A percentile compares a stretch with the other conserved stretches of the same genome.
Evolutionary conservation across 1,140 invertebrate species (phyloP).

Genomic region (Arion vulgaris): DNA sequence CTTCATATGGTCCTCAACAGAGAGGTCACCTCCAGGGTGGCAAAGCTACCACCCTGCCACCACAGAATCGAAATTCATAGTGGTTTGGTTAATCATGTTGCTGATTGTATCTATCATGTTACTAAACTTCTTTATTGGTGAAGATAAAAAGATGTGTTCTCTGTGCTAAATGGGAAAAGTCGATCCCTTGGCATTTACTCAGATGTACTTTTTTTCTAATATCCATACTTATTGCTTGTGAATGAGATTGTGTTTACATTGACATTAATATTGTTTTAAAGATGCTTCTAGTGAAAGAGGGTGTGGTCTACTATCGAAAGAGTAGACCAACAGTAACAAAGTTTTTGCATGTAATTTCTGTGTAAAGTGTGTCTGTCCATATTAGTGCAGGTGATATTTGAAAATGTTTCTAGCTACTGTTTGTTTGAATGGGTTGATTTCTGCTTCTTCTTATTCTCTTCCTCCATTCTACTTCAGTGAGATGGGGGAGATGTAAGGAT

Average conservation of each 20-base stretch:
- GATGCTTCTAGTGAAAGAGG: too few species aligned
- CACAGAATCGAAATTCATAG: constrained; percentile 43
- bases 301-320: too few species aligned
- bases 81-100: not conserved
- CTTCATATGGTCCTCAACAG: constrained; percentile 62
- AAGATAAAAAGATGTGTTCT: not conserved
- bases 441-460: too few species aligned
- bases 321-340: too few species aligned
- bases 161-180: not conserved
- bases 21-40: constrained; percentile 45
- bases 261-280: too few species aligned
- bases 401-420: too few species aligned
- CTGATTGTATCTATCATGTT: not conserved
- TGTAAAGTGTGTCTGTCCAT: too few species aligned
- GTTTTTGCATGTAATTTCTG: too few species aligned
- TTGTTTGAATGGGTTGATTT: too few species aligned
- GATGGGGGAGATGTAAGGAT: too few species aligned
- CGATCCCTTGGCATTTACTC: not conserved
- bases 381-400: too few species aligned
- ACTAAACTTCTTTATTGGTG: not conserved
- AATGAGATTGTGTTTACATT: not conserved
- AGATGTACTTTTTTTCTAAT: not conserved
- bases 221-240: not conserved
- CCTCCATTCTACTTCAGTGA: too few species aligned
- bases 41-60: constrained; percentile 61